Conservation (phyloP, 2,113 vertebrate genomes). For the Corapipo altera region DNA sequence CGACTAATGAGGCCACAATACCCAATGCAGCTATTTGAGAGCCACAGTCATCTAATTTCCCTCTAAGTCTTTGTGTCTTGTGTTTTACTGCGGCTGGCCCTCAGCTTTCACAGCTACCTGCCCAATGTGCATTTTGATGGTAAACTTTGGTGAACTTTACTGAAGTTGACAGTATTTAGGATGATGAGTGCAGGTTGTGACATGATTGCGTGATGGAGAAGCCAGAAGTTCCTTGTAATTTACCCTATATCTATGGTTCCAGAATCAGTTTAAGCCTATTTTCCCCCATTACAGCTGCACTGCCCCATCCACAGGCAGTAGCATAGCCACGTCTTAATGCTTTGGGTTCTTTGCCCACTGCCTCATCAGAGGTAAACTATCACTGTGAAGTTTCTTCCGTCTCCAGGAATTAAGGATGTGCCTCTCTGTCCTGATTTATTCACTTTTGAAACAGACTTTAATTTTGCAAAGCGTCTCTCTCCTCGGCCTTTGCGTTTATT, state of each 20-base stretch:
- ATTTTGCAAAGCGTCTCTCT: neutral
- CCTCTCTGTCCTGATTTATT: slow-evolving; percentile 10
- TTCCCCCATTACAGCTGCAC: neutral
- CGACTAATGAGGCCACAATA: neutral
- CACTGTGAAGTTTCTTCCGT: neutral
- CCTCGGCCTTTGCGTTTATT: slow-evolving; percentile 15
- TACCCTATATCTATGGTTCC: neutral
- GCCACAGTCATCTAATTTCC: neutral
- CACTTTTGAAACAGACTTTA: slow-evolving; percentile 32
- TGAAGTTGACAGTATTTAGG: neutral
- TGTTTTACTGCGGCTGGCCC: neutral
- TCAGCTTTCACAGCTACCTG: neutral
- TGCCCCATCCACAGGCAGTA: neutral
- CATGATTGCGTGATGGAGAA: neutral
- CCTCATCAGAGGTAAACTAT: neutral
- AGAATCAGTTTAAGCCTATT: neutral
- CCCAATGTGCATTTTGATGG: neutral
- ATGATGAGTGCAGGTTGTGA: neutral
- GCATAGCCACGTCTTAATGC: neutral
- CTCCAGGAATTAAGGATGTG: neutral
- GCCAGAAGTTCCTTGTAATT: neutral
- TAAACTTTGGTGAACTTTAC: neutral
- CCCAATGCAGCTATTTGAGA: neutral
- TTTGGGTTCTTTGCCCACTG: neutral
- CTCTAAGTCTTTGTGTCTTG: neutral